phyloP scores from a whole-genome alignment of 2,888 invertebrate genomes.

The Ornithoptera alexandrae region DNA sequence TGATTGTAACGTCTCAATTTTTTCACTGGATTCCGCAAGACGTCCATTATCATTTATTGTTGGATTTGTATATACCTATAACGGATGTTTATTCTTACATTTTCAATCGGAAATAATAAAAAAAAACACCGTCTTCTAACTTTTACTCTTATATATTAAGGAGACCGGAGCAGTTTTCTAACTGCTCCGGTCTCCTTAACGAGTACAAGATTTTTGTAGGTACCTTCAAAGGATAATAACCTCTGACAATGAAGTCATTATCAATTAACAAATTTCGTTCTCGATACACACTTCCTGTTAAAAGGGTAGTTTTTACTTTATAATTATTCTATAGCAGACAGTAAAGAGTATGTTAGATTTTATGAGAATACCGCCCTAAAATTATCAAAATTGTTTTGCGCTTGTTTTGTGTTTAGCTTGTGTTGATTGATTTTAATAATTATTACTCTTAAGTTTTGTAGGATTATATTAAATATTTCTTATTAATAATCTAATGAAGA shows the following conservation, averaged over 20 bases:
- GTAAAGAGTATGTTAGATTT: background rate
- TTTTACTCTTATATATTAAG: background rate
- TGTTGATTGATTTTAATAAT: no score
- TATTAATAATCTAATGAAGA: no score
- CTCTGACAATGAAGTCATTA: background rate
- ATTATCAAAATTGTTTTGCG: background rate
- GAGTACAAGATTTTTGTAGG: background rate
- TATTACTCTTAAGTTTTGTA: no score
- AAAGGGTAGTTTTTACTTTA: background rate
- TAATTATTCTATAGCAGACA: background rate
- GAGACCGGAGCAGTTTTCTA: no score
- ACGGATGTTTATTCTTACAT: background rate
- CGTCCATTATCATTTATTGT: background rate
- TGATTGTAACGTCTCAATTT: background rate
- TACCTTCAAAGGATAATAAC: no score
- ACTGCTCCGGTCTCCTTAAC: background rate
- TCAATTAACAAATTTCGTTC: background rate
- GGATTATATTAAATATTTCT: no score
- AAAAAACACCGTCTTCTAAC: background rate
- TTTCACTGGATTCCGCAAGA: background rate
- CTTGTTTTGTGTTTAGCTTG: background rate
- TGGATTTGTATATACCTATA: background rate
- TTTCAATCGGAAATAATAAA: background rate
- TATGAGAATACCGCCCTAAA: background rate
- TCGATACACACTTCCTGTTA: no score